A percentile compares a stretch with the other conserved stretches of the same genome.
Evolutionary conservation across 2,113 vertebrate genomes (phyloP).

Genomic region (Takifugu bimaculatus): DNA sequence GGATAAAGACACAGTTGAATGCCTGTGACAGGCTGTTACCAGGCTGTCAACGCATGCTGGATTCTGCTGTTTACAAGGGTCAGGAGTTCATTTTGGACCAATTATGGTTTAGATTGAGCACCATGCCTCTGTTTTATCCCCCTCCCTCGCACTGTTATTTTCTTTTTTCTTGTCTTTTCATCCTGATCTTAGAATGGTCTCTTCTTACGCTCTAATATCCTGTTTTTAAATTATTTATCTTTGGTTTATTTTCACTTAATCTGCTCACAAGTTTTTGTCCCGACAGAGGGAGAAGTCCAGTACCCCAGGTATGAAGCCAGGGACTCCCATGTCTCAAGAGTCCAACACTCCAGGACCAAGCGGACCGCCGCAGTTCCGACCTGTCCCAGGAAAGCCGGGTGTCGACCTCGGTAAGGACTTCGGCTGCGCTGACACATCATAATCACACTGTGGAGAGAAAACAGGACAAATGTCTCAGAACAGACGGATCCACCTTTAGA

Average conservation of each 20-base stretch:
- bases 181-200: not conserved
- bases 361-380: conserved; percentile 79
- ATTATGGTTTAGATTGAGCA: conserved; percentile 21
- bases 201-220: not conserved
- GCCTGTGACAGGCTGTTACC: not conserved
- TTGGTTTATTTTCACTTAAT: not conserved
- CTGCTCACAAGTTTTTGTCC: conserved; percentile 2
- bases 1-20: conserved; percentile 3
- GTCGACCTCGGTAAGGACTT: conserved; percentile 79
- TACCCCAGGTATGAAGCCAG: conserved; percentile 86
- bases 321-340: conserved; percentile 85
- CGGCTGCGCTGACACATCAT: not conserved
- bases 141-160: conserved; percentile 7
- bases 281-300: conserved; percentile 86
- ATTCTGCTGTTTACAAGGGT: conserved; percentile 6
- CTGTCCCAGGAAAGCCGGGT: conserved; percentile 71
- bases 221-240: not conserved
- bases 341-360: conserved; percentile 74
- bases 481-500: not conserved
- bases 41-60: not conserved
- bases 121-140: not conserved
- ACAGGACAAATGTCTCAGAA: not conserved
- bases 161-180: not conserved
- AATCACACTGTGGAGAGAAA: conserved; percentile 2
- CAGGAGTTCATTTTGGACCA: conserved; percentile 7